A percentile compares a stretch with the other conserved stretches of the same genome.
Conservation (phyloP, 2,113 vertebrate genomes). For the Vombatus ursinus region DNA sequence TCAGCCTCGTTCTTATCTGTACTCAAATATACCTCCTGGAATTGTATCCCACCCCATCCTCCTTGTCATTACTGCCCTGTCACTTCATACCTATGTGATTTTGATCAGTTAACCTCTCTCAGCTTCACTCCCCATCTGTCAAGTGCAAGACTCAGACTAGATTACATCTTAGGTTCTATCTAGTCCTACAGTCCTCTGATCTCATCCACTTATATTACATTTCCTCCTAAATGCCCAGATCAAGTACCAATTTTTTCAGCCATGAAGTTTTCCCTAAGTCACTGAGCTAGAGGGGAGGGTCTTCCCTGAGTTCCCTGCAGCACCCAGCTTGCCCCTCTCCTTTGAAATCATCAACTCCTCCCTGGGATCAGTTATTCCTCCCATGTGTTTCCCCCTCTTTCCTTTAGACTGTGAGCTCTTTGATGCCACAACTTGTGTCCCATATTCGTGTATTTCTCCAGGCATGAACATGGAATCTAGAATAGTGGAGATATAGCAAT, state of each 20-base stretch:
- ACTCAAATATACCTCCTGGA: background rate
- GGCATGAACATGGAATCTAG: background rate
- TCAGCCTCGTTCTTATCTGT: background rate
- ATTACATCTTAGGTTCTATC: background rate
- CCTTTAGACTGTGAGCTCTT: background rate
- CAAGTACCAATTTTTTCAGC: background rate
- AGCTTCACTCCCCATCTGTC: background rate
- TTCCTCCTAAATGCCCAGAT: background rate
- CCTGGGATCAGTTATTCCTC: too few relatives aligned
- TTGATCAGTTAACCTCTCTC: background rate
- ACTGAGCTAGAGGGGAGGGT: background rate
- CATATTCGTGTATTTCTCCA: background rate
- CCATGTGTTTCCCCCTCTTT: background rate
- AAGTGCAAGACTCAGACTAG: background rate
- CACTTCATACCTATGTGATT: background rate
- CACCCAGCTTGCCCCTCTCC: background rate
- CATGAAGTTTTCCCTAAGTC: background rate
- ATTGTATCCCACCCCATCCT: background rate
- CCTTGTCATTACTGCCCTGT: background rate
- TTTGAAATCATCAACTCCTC: background rate
- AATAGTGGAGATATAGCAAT: background rate
- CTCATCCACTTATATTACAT: background rate
- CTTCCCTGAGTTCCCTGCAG: background rate
- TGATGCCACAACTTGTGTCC: rapidly evolving
- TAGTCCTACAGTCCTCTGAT: background rate